Evolutionary conservation across 2,797 vertebrate species (phyloP), one percentile per base, ranked within the genome.

Genomic region (Bradypodion pumilum): DNA sequence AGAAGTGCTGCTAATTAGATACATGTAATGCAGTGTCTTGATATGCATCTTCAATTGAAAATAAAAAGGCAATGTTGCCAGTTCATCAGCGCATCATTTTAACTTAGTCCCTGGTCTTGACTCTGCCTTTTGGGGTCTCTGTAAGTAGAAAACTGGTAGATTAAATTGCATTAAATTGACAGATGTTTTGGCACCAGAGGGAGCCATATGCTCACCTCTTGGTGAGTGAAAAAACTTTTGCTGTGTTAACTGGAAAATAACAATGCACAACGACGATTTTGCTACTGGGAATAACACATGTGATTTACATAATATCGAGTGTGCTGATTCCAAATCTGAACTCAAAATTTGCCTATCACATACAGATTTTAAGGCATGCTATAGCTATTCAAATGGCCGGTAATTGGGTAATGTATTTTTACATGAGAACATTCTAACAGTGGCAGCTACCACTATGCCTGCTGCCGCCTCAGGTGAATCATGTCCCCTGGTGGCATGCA

Each of bases 181-280:
- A 86, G 78, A 93, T 74, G 35, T 89, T 75, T 85, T 81, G 88
- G 90, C 96, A 93, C 93, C 94, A 96, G 96, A 95, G 96, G 96
- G 96, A 96, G 95, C 96, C 37, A 74, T 92, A 92, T 89, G 86
- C 93, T 91, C 86, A 89, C 46, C 78, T 94, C 93, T 94, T 92
- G 88, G 82, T 78, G 42, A 2, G 32, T 68, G 44, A 52, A 81
- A 77, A 65, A 16, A 29, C 80, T 83, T 56, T 13, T 69, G 80
- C 86, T 72, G 85, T 81, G 81, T 32, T 62, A 82, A 68, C 69
- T 70, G 15, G 13, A 37, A 85, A 8, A 52, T 52, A 74, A n/a
- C n/a, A n/a, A n/a, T n/a, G n/a, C n/a, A n/a, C n/a, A n/a, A n/a
- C n/a, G n/a, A n/a, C n/a, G n/a, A n/a, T n/a, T n/a, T n/a, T n/a